These are phyloP conservation scores for Pseudotriccus pelzelni DNA, from an alignment of 2,797 vertebrate genomes.

Conservation along the genomic window DNA sequence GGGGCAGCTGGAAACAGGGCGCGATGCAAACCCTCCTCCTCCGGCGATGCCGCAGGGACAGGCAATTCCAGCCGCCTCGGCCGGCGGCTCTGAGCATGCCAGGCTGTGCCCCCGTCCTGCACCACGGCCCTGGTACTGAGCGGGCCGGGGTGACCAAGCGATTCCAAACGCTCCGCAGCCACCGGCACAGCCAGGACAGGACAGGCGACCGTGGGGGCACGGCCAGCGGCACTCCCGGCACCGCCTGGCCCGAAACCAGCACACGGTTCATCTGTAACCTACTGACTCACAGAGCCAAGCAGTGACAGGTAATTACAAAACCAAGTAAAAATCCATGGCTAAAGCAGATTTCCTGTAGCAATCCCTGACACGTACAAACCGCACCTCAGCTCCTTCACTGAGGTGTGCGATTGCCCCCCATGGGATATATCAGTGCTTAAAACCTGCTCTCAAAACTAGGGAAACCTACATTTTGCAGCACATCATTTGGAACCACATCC, in stretches of 20 bases:
- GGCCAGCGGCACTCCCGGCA: not conserved
- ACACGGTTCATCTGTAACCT: fast-evolving
- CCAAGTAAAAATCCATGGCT: fast-evolving
- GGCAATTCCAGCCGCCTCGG: not conserved
- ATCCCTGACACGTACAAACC: not conserved
- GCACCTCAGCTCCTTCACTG: fast-evolving
- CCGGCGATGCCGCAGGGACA: not conserved
- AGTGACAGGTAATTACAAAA: not conserved
- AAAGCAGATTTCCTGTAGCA: not conserved
- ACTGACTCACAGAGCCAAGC: not conserved
- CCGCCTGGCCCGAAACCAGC: fast-evolving
- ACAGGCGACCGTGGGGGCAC: too few species aligned
- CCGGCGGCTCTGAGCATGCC: not conserved
- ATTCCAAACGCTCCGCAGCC: fast-evolving
- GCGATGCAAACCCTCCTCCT: not conserved
- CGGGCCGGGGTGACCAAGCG: fast-evolving
- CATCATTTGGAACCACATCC: fast-evolving
- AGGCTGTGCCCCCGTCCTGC: fast-evolving
- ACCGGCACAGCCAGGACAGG: not conserved
- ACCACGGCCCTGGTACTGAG: fast-evolving
- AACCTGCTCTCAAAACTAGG: not conserved
- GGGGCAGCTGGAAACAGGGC: slow-evolving; percentile 31
- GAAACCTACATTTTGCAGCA: not conserved
- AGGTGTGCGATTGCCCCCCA: not conserved
- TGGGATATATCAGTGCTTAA: fast-evolving